A percentile compares a stretch with the other conserved stretches of the same genome.
phyloP scores from a whole-genome alignment of 1,140 invertebrate genomes.

The Microvelia longipes region DNA sequence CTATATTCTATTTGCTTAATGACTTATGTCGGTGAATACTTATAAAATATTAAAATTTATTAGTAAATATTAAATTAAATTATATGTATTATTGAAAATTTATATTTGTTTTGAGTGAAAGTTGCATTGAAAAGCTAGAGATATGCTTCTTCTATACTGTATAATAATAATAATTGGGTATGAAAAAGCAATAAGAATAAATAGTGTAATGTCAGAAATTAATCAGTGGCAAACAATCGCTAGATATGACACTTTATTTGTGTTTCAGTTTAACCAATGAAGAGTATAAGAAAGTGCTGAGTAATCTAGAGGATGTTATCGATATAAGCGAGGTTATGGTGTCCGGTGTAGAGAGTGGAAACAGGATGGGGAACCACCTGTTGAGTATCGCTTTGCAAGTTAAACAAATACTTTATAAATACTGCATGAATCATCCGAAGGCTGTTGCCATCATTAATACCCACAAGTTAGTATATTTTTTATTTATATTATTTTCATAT shows the following conservation, averaged over 20 bases:
- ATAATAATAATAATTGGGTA: no score
- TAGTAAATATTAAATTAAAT: no score
- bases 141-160: no score
- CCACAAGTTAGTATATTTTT: constrained; percentile 49
- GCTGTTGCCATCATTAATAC: constrained; percentile 83
- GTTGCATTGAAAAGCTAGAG: no score
- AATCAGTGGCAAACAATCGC: not conserved
- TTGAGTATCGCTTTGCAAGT: constrained; percentile 70
- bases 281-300: constrained; percentile 71
- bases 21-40: no score
- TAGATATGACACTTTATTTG: constrained; percentile 3
- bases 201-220: not conserved
- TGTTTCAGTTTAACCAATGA: constrained; percentile 57
- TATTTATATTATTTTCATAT: no score
- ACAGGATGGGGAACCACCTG: constrained; percentile 82
- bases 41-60: no score
- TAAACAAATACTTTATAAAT: constrained; percentile 69
- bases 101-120: no score
- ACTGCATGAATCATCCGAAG: constrained; percentile 82
- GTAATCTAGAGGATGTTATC: constrained; percentile 76
- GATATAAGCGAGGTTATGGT: constrained; percentile 67
- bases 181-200: no score
- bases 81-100: no score
- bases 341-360: constrained; percentile 61
- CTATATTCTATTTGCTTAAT: no score